Evolutionary conservation across 2,888 invertebrate genomes (phyloP).

Genomic region (Gymnosoma rotundatum): DNA sequence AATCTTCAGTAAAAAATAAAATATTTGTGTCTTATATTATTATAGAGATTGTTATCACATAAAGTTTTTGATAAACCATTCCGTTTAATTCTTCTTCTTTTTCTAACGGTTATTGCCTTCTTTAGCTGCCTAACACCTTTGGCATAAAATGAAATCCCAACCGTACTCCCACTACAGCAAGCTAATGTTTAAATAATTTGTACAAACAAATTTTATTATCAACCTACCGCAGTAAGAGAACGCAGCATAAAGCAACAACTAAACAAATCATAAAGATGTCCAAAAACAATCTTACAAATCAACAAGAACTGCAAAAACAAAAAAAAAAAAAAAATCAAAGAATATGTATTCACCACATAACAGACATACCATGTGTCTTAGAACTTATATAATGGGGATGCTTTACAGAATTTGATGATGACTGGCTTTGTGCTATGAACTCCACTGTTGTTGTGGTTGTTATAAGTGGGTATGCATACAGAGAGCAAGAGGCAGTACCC

Average conservation of each 20-base stretch:
- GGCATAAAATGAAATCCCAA: slow-evolving; percentile 28
- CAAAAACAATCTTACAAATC: slow-evolving; percentile 68
- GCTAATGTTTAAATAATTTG: slow-evolving; percentile 34
- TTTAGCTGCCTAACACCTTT: slow-evolving; percentile 37
- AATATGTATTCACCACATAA: not conserved
- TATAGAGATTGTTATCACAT: not conserved
- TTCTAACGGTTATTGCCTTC: slow-evolving; percentile 34
- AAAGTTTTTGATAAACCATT: not conserved
- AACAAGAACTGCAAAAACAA: slow-evolving; percentile 53
- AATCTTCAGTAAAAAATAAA: not conserved
- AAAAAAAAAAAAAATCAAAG: slow-evolving; percentile 3
- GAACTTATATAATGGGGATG: slow-evolving; percentile 66
- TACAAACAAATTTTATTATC: slow-evolving; percentile 54
- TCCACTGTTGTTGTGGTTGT: slow-evolving; percentile 34
- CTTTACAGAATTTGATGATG: slow-evolving; percentile 46
- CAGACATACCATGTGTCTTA: slow-evolving; percentile 47
- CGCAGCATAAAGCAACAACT: slow-evolving; percentile 11
- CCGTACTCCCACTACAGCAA: slow-evolving; percentile 39
- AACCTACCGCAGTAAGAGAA: slow-evolving; percentile 66
- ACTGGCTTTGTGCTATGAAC: slow-evolving; percentile 57
- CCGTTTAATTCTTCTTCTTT: not conserved
- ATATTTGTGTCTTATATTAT: not conserved
- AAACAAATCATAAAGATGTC: slow-evolving; percentile 69
- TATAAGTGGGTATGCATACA: slow-evolving; percentile 7
- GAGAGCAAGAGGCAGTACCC: slow-evolving; percentile 67